A percentile compares a stretch with the other conserved stretches of the same genome.
Conservation (phyloP, 2,888 invertebrate species). For the Drosophila diplacantha region DNA sequence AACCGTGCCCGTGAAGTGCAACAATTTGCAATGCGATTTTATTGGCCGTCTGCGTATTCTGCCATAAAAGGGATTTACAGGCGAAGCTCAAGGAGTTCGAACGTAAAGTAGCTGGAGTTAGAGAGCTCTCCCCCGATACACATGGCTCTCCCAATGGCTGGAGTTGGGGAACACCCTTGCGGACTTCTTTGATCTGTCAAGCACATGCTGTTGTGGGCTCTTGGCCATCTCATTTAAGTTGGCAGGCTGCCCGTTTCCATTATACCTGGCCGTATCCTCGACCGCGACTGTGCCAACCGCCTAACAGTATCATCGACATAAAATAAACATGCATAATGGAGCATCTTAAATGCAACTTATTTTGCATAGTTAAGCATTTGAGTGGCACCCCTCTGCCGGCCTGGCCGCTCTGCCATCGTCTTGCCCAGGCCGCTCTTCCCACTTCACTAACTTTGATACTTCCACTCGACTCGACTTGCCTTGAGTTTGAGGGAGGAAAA, state of each 20-base stretch:
- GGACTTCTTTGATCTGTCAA: constrained; percentile 50
- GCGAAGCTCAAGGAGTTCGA: constrained; percentile 15
- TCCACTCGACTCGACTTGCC: constrained; percentile 64
- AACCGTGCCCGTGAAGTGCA: constrained; percentile 34
- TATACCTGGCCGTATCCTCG: constrained; percentile 23
- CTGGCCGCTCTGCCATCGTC: constrained; percentile 6
- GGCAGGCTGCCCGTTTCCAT: constrained; percentile 32
- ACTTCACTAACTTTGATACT: constrained; percentile 71
- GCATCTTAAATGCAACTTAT: constrained; percentile 74
- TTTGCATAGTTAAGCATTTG: constrained; percentile 74
- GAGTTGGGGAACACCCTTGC: constrained; percentile 4
- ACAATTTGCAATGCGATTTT: constrained; percentile 48
- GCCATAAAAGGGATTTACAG: constrained; percentile 50
- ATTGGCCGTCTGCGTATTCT: constrained; percentile 38
- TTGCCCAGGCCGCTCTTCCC: constrained; percentile 32
- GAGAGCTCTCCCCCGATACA: constrained; percentile 1
- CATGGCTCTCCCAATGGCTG: constrained; percentile 2
- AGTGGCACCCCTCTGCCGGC: constrained; percentile 51
- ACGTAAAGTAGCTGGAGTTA: constrained; percentile 15
- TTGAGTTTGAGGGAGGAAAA: constrained; percentile 39
- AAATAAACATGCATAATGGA: constrained; percentile 75
- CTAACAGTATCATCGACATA: constrained; percentile 61
- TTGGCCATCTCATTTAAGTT: constrained; percentile 47
- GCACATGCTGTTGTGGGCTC: constrained; percentile 30
- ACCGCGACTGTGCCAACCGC: constrained; percentile 20